Percentiles rank a stretch among this genome's conserved stretches.
phyloP scores from a whole-genome alignment of 1,140 invertebrate genomes.

The Drosophila rhopaloa region DNA sequence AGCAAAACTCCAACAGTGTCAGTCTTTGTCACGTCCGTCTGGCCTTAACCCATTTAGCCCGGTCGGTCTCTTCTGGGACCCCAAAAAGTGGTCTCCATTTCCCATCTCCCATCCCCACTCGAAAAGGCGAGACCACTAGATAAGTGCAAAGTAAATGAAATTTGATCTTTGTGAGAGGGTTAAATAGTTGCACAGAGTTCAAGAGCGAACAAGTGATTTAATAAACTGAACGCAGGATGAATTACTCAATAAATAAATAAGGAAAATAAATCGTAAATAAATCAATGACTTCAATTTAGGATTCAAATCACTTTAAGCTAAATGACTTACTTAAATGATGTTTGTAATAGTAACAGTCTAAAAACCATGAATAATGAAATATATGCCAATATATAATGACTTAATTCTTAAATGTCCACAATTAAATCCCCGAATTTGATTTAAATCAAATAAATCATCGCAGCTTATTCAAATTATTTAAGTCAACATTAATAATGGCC shows the following conservation, averaged over 20 bases:
- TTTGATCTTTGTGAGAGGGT: conserved; percentile 20
- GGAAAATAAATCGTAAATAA: not conserved
- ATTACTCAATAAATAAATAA: conserved; percentile 5
- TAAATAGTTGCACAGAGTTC: conserved; percentile 2
- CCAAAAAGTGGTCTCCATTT: conserved; percentile 4
- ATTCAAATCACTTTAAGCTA: not conserved
- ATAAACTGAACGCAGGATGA: not conserved
- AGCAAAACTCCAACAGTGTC: conserved; percentile 46
- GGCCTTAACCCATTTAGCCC: conserved; percentile 41
- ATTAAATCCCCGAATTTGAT: too few species aligned
- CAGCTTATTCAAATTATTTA: too few species aligned
- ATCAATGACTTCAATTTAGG: not conserved
- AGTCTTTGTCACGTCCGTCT: conserved; percentile 42
- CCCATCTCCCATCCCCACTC: not conserved
- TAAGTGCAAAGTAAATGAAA: conserved; percentile 38
- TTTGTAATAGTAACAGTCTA: too few species aligned
- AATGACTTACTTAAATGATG: not conserved
- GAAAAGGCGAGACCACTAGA: conserved; percentile 5
- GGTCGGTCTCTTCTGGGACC: not conserved
- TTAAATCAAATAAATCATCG: too few species aligned
- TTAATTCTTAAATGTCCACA: too few species aligned
- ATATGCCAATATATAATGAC: too few species aligned
- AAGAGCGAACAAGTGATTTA: conserved; percentile 13
- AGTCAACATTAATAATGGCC: too few species aligned
- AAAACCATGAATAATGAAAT: too few species aligned